phyloP scores from a whole-genome alignment of 2,888 invertebrate species.

The Papilio elwesi region DNA sequence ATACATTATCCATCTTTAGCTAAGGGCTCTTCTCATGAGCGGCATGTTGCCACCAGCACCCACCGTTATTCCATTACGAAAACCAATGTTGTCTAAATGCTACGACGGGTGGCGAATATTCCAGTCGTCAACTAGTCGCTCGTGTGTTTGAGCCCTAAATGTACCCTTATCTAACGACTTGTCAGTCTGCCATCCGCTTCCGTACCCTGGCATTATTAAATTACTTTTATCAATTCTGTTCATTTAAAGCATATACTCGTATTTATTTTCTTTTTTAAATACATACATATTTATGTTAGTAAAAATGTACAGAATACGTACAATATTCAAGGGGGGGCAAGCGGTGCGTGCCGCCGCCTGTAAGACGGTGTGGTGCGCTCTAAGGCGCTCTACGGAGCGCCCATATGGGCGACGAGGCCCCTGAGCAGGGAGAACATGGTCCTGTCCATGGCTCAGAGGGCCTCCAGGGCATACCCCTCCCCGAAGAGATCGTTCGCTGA shows the following conservation, averaged over 20 bases:
- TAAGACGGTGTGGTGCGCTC: neutral
- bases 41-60: too few species aligned
- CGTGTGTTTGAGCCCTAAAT: too few species aligned
- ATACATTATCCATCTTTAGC: too few species aligned
- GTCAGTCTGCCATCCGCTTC: neutral
- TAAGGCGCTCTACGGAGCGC: slow-evolving; percentile 4
- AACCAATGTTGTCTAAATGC: neutral
- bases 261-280: too few species aligned
- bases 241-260: neutral
- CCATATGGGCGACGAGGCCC: neutral
- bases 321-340: too few species aligned
- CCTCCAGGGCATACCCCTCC: too few species aligned
- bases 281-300: too few species aligned
- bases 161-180: neutral
- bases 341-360: neutral
- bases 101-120: neutral
- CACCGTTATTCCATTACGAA: too few species aligned
- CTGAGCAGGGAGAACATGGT: neutral
- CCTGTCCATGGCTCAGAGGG: neutral
- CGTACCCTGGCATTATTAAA: neutral
- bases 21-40: too few species aligned
- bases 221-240: neutral
- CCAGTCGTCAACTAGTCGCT: too few species aligned
- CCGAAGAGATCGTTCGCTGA: neutral
- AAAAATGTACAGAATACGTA: too few species aligned